phyloP scores from a whole-genome alignment of 2,888 invertebrate species.

The Cacoxenus indagator region DNA sequence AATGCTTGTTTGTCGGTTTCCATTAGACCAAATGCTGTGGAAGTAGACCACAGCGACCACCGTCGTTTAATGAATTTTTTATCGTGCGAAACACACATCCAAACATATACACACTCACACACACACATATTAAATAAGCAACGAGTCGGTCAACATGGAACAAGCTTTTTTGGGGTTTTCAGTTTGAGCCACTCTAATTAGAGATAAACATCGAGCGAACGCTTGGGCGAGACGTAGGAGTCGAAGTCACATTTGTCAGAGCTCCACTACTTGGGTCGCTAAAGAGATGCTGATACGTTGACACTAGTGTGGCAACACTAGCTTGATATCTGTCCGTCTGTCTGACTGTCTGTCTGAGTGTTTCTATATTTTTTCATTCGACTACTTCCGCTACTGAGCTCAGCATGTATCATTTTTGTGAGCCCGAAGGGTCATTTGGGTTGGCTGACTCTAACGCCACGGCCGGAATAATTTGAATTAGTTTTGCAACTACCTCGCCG shows the following conservation, averaged over 20 bases:
- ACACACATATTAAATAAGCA: neutral
- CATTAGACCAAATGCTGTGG: neutral
- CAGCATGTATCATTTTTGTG: constrained; percentile 25
- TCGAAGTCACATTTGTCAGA: neutral
- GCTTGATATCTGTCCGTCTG: constrained; percentile 12
- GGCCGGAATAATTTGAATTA: constrained; percentile 10
- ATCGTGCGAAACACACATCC: neutral
- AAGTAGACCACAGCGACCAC: neutral
- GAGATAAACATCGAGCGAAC: constrained; percentile 7
- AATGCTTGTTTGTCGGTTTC: neutral
- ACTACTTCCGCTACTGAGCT: neutral
- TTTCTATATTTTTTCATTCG: too few relatives aligned
- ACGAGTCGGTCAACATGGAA: too few relatives aligned
- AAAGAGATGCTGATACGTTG: neutral
- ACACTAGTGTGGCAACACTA: neutral
- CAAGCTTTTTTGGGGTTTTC: too few relatives aligned
- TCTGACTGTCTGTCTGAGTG: neutral
- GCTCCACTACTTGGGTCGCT: neutral
- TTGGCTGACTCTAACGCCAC: neutral
- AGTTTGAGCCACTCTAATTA: neutral
- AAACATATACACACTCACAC: neutral
- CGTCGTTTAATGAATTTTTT: neutral
- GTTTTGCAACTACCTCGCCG: neutral
- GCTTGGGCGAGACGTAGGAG: neutral
- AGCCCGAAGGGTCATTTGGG: constrained; percentile 1